Base-by-base conservation (phyloP, 2,888 invertebrate genomes). In the Eilema depressum region DNA sequence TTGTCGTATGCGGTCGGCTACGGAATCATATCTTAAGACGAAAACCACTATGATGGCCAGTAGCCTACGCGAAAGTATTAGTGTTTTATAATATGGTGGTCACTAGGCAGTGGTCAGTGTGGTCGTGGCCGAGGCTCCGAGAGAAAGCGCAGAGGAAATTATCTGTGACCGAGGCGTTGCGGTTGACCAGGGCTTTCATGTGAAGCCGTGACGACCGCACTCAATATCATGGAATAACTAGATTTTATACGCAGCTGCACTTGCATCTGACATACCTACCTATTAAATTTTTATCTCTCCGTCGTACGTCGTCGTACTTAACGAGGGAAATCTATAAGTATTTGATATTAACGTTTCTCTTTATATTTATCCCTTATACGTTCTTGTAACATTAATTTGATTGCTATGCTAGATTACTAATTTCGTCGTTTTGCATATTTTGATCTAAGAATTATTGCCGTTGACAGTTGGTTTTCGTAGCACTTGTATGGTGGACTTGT, bases 141-240 rank as follows among this genome's bases (percentile, higher is more conserved):
- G 85, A 75, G 88, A 87, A 87, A 87, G 87, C 81, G 78, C 72
- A 73, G 68, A 77, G 80, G 83, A 86, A 87, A 82, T 80, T 83
- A 84, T 85, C 82, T 75, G 85, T 83, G 78, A 84, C 83, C 79
- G 80, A 70, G 71, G 74, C 76, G 74, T 73, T 70, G 71, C 78
- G 75, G 75, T 70, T 20, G 71, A 53, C 57, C 68, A 75, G 74
- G 81, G 77, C 82, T 79, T 83, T 81, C 83, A 74, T 80, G 79
- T 75, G 82, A 81, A 84, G 74, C 68, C 28, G 60, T 26, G 68
- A 70, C 57, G 70, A 66, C 78, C 67, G 61, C 64, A 61, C 25
- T 59, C 60, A 37, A 59, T 62, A 57, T 47, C 53, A 47, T 37
- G 37, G 30, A 4, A 12, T 53, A 53, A 53, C 53, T n/a, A 53